These are phyloP conservation scores for Xestobium rufovillosum DNA, from an alignment of 2,888 invertebrate genomes.

Conservation along the genomic window DNA sequence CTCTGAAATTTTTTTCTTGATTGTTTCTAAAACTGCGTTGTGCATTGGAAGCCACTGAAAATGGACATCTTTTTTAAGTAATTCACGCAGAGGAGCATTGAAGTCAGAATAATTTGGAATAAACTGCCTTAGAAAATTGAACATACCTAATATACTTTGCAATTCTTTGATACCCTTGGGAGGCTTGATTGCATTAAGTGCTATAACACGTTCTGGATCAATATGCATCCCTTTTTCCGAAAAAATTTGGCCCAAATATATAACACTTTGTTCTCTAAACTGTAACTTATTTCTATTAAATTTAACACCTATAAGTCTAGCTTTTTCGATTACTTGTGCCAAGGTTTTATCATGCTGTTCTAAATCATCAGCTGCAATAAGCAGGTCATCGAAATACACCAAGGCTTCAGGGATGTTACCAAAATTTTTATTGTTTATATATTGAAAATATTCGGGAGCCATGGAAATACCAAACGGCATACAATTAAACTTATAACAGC, in stretches of 20 bases:
- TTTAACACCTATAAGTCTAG: slow-evolving; percentile 18
- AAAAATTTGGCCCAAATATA: slow-evolving; percentile 26
- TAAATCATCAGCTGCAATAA: slow-evolving; percentile 19
- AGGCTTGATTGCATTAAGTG: slow-evolving; percentile 12
- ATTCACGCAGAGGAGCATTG: slow-evolving; percentile 9
- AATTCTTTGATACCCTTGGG: slow-evolving; percentile 16
- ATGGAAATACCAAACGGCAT: slow-evolving; percentile 16
- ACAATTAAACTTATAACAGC: slow-evolving; percentile 12
- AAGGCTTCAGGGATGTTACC: slow-evolving; percentile 16
- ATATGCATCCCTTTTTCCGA: slow-evolving; percentile 13
- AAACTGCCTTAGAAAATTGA: slow-evolving; percentile 16
- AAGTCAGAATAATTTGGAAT: slow-evolving; percentile 14
- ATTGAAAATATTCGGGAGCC: slow-evolving; percentile 20
- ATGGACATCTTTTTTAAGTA: slow-evolving; percentile 14
- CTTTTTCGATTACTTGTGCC: slow-evolving; percentile 19
- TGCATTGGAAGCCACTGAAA: slow-evolving; percentile 9
- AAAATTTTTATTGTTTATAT: slow-evolving; percentile 18
- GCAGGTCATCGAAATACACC: slow-evolving; percentile 25
- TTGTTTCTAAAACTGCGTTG: slow-evolving; percentile 6
- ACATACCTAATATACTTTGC: slow-evolving; percentile 17
- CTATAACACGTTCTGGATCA: slow-evolving; percentile 15
- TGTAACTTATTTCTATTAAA: slow-evolving; percentile 24
- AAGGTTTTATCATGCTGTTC: slow-evolving; percentile 20
- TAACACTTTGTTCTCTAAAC: slow-evolving; percentile 22
- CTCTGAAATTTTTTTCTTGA: slow-evolving; percentile 10